Percentiles rank a stretch among this genome's conserved stretches.
Evolutionary conservation across 37 sponge, comb jelly and placozoan genomes (phyloP).

Genomic region (Beroe ovata): DNA sequence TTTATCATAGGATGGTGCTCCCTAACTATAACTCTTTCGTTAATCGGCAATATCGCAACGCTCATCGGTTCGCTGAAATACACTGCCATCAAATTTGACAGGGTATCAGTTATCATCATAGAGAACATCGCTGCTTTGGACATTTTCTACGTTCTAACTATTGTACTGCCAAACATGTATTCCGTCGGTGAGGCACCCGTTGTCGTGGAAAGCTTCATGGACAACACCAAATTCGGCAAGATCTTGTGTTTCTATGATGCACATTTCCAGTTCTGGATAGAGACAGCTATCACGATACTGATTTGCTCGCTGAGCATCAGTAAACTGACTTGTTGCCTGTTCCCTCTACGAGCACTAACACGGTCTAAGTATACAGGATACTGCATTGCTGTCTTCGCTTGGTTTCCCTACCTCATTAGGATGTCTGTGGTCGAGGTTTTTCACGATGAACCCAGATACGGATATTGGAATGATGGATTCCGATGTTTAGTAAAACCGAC

Average conservation of each 20-base stretch:
- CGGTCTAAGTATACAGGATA: neutral
- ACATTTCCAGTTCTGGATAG: neutral
- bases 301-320: slow-evolving; percentile 22
- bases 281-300: neutral
- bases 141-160: neutral
- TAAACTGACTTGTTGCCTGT: neutral
- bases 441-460: neutral
- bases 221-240: neutral
- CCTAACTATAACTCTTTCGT: neutral
- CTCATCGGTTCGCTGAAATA: neutral
- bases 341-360: neutral
- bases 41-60: neutral
- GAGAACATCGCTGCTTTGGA: neutral
- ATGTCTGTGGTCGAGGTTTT: neutral
- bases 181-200: neutral
- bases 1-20: neutral
- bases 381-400: neutral
- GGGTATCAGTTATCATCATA: neutral
- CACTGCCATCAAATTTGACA: neutral
- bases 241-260: neutral
- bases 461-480: neutral
- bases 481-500: no score
- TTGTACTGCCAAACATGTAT: neutral
- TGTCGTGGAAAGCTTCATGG: neutral
- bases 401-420: neutral